Base-by-base conservation (phyloP, 2,888 invertebrate species). In the Tortrix viridana region DNA sequence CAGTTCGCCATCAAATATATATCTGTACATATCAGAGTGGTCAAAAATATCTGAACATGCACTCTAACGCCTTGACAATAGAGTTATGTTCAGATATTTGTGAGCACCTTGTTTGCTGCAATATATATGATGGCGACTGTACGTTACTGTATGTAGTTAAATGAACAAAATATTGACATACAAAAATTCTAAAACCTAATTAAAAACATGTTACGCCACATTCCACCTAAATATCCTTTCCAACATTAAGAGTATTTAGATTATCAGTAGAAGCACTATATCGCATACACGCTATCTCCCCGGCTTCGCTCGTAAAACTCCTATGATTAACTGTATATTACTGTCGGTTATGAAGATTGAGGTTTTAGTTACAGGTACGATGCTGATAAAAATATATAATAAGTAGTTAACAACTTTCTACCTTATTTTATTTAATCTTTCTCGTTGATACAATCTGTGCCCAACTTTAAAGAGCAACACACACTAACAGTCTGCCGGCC, bases 171-270 rank as follows among this genome's bases (percentile, higher is more conserved):
- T 41, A 41, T 14, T 41, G 5, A 16, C 5, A 3, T 2, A n/a
- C 5, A 41, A 41, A 41, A 5, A 14, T 16, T n/a, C 41, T 41
- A 65, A 65, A 69, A 73, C 74, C 74, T 71, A 72, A 72, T 74
- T 73, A 72, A 65, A 68, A 60, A 65, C 59, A 68, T 70, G 63
- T 67, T 66, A 73, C 79, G 65, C 75, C 70, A 75, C 72, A 71
- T 74, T 70, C 71, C 71, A 58, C 16, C 16, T 44, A 2, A 22
- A 63, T 53, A 53, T 63, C 52, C 43, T 58, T 63, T 53, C 47
- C 52, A 63, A 58, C 56, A 63, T 55, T 63, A 58, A 53, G 23
- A 41, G 47, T 46, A 22, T 56, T 63, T 62, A 63, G 63, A 63
- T 63, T 53, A 63, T 63, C 63, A 48, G 58, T 47, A 12, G 53